These are phyloP conservation scores for Hydriomena furcata DNA, from an alignment of 2,888 invertebrate species.

Conservation along the genomic window DNA sequence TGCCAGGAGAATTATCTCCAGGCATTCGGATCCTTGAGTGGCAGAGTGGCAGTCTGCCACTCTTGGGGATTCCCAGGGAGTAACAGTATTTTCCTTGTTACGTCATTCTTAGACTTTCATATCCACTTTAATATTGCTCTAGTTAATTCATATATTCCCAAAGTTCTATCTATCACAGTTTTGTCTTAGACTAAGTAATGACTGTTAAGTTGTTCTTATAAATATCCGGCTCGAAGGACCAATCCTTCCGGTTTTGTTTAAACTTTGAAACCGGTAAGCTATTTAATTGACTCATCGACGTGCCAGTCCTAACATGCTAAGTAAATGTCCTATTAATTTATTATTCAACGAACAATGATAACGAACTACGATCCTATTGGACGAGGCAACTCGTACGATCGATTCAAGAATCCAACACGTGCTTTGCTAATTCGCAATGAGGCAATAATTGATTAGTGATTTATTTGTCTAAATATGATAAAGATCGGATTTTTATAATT, in stretches of 20 bases:
- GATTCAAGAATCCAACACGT: constrained; percentile 21
- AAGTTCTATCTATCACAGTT: neutral
- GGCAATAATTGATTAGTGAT: neutral
- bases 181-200: too few relatives aligned
- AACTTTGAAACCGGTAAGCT: neutral
- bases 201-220: neutral
- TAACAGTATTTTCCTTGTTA: too few relatives aligned
- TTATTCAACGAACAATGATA: constrained; percentile 20
- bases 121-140: too few relatives aligned
- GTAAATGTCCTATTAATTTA: constrained; percentile 12
- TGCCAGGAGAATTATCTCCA: too few relatives aligned
- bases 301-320: constrained; percentile 1
- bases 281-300: constrained; percentile 16
- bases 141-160: too few relatives aligned
- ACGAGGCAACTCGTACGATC: constrained; percentile 32
- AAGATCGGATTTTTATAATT: too few relatives aligned
- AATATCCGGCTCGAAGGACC: neutral
- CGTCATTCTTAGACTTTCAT: too few relatives aligned
- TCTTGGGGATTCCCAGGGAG: too few relatives aligned
- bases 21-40: too few relatives aligned
- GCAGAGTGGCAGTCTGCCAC: too few relatives aligned
- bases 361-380: constrained; percentile 28
- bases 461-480: too few relatives aligned
- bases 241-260: neutral
- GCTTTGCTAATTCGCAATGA: constrained; percentile 13